Conservation (phyloP, 1,140 invertebrate species). For the Brachionus manjavacas region DNA sequence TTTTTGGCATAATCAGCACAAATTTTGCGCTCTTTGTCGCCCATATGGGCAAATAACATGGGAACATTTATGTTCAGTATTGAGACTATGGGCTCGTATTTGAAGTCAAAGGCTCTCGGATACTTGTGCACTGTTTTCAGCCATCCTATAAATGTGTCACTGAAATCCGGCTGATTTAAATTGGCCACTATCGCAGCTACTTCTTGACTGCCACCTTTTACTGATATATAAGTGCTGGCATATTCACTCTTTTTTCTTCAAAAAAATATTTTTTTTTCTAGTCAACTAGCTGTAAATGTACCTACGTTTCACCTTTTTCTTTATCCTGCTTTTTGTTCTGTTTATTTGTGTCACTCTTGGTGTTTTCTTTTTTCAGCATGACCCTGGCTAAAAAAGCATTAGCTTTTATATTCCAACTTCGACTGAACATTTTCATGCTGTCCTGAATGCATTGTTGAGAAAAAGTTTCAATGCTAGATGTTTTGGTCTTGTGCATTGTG, state of each 20-base stretch:
- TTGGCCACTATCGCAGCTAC: constrained; percentile 39
- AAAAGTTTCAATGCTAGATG: constrained; percentile 6
- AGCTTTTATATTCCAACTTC: neutral
- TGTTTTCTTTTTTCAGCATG: neutral
- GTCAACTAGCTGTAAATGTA: neutral
- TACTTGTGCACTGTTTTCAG: constrained; percentile 35
- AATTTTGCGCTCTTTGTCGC: neutral
- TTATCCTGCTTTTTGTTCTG: neutral
- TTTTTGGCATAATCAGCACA: constrained; percentile 20
- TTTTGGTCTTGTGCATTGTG: constrained; percentile 36
- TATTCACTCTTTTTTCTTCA: constrained; percentile 20
- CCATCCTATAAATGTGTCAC: constrained; percentile 16
- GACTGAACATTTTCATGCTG: constrained; percentile 42
- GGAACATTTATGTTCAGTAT: constrained; percentile 12
- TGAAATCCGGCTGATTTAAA: constrained; percentile 25
- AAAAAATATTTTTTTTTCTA: no score
- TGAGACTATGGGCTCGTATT: constrained; percentile 36
- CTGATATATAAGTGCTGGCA: constrained; percentile 26
- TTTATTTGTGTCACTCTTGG: neutral
- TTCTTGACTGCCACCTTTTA: constrained; percentile 39
- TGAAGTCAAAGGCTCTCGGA: constrained; percentile 35
- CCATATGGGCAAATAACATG: neutral
- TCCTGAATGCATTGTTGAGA: constrained; percentile 32
- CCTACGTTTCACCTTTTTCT: neutral
- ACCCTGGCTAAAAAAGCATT: neutral